Percentiles rank a stretch among this genome's conserved stretches.
Evolutionary conservation across 2,888 invertebrate species (phyloP).

Genomic region (Lochmaea crataegi): DNA sequence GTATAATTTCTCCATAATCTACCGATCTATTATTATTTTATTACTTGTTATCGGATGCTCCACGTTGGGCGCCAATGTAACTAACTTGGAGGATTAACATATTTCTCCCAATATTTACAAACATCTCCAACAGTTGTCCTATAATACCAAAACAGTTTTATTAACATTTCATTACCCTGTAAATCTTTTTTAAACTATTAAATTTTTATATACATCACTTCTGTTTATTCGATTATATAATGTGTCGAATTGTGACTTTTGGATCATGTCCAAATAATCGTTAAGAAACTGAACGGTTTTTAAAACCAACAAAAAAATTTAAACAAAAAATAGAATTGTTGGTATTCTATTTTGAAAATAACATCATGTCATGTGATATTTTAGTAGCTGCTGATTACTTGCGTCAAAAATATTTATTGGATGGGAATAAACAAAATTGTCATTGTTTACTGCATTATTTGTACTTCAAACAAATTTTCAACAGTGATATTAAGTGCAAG

Average conservation of each 20-base stretch:
- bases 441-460: too few relatives aligned
- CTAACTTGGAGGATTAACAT: not conserved
- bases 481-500: too few relatives aligned
- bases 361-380: not conserved
- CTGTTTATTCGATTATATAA: not conserved
- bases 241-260: not conserved
- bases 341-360: not conserved
- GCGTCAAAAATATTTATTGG: too few relatives aligned
- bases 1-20: too few relatives aligned
- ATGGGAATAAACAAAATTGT: too few relatives aligned
- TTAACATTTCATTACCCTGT: not conserved
- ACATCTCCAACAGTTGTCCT: not conserved
- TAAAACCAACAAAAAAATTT: not conserved
- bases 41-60: too few relatives aligned
- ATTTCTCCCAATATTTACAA: not conserved
- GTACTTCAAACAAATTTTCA: too few relatives aligned
- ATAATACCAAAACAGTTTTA: not conserved
- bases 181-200: not conserved
- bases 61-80: not conserved
- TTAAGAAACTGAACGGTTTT: not conserved
- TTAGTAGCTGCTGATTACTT: too few relatives aligned
- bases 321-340: not conserved
- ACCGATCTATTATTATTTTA: too few relatives aligned
- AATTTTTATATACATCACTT: not conserved
- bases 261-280: not conserved